Conservation (phyloP, 2,888 invertebrate species). For the Entomobrya multifasciata region DNA sequence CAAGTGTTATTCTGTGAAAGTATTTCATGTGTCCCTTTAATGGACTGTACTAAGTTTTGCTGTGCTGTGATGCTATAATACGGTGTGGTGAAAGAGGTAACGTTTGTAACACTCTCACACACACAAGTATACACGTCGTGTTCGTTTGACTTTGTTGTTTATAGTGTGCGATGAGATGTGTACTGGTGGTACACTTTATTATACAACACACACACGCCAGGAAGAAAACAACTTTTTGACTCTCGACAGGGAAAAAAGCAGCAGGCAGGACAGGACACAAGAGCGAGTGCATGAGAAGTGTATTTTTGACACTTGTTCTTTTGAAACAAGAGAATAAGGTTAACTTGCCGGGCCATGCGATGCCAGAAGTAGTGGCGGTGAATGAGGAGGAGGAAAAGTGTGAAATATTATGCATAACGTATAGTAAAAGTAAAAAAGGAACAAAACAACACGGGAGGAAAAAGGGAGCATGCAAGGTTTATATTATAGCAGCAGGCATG, state of each 20-base stretch:
- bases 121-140: no score
- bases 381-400: slow-evolving; percentile 48
- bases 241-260: no score
- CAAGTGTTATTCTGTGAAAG: not conserved
- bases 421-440: slow-evolving; percentile 2
- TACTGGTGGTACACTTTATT: not conserved
- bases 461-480: not conserved
- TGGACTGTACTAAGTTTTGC: no score
- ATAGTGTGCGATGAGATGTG: not conserved
- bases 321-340: slow-evolving; percentile 62
- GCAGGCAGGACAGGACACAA: not conserved
- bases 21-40: slow-evolving; percentile 13
- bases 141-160: not conserved
- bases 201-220: not conserved
- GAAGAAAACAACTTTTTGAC: not conserved
- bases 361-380: no score
- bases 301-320: slow-evolving; percentile 72
- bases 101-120: not conserved
- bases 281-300: slow-evolving; percentile 22
- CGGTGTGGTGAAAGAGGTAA: not conserved
- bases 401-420: slow-evolving; percentile 63
- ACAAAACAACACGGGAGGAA: not conserved
- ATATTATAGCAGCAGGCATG: not conserved
- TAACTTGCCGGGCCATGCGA: slow-evolving; percentile 68
- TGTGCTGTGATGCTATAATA: not conserved